A percentile compares a stretch with the other conserved stretches of the same genome.
Conservation (phyloP, 2,888 invertebrate genomes). For the Elmis aenea region DNA sequence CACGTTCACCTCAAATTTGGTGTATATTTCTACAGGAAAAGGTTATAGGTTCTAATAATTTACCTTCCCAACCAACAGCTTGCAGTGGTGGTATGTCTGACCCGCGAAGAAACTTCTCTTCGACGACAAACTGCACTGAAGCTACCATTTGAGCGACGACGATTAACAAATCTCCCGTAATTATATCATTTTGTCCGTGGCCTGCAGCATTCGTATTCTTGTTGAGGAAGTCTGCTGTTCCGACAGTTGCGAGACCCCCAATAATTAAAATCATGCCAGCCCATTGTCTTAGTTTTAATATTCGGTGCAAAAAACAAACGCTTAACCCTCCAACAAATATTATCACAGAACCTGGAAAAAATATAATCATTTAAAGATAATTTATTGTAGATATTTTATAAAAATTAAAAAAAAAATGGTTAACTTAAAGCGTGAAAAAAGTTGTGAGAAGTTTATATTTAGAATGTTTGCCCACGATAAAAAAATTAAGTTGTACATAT, state of each 20-base stretch:
- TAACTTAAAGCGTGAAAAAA: too few species aligned
- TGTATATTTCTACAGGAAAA: too few species aligned
- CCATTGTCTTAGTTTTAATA: constrained; percentile 66
- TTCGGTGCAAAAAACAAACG: constrained; percentile 69
- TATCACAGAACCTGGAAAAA: constrained; percentile 81
- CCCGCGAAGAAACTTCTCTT: constrained; percentile 83
- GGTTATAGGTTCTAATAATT: too few species aligned
- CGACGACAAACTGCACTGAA: constrained; percentile 89
- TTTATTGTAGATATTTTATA: too few species aligned
- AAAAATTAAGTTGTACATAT: too few species aligned
- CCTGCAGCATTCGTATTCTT: constrained; percentile 38
- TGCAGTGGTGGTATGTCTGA: constrained; percentile 84
- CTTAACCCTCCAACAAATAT: constrained; percentile 85
- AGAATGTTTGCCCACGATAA: too few species aligned
- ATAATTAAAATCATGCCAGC: constrained; percentile 68
- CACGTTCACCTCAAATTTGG: too few species aligned
- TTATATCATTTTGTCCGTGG: constrained; percentile 64
- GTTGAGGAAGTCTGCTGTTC: constrained; percentile 65
- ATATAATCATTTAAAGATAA: too few species aligned
- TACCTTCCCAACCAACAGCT: constrained; percentile 94
- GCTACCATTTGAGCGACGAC: constrained; percentile 75
- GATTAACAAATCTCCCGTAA: constrained; percentile 76
- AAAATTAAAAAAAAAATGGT: too few species aligned
- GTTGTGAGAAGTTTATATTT: too few species aligned
- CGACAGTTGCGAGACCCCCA: constrained; percentile 66